Evolutionary conservation across 1,140 invertebrate genomes (phyloP), one percentile per base, ranked within the genome.

Genomic region (Luehdorfia chinensis): DNA sequence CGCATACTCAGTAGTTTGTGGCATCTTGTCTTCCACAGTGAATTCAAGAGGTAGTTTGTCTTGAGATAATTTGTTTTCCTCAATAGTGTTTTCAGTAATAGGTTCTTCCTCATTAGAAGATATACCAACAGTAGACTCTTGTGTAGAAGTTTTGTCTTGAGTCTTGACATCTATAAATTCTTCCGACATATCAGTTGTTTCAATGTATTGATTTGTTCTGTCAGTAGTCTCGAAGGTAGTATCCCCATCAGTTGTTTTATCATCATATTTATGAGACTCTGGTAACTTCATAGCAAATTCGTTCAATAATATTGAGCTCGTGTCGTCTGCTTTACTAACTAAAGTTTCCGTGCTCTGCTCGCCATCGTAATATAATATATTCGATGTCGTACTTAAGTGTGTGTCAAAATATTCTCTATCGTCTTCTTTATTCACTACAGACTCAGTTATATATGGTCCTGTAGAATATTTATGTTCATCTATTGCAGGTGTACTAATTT

Each of bases 381-480:
- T n/a, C n/a, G n/a, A n/a, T n/a, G n/a, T n/a, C n/a, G n/a, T n/a
- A n/a, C n/a, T n/a, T n/a, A n/a, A n/a, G n/a, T n/a, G n/a, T n/a
- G n/a, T n/a, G n/a, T n/a, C n/a, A n/a, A n/a, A n/a, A n/a, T n/a
- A n/a, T n/a, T n/a, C n/a, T n/a, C n/a, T n/a, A n/a, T n/a, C n/a
- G n/a, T n/a, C n/a, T n/a, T n/a, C n/a, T n/a, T n/a, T 43, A 30
- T 11, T 30, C 2, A 30, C 9, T 1, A 11, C 1, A 11, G 39
- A 43, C 16, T 43, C 39, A 11, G 25, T 43, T 15, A 14, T 16
- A 15, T 15, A 18, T 9, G 15, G n/a, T 11, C 28, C 37, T 41
- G 5, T 15, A n/a, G n/a, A n/a, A 21, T 21, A 21, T 21, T 21
- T 21, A 21, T 21, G 19, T 21, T 15, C 23, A 13, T 23, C 19